Base-by-base conservation (phyloP, 2,113 vertebrate species). In the Anhinga anhinga region DNA sequence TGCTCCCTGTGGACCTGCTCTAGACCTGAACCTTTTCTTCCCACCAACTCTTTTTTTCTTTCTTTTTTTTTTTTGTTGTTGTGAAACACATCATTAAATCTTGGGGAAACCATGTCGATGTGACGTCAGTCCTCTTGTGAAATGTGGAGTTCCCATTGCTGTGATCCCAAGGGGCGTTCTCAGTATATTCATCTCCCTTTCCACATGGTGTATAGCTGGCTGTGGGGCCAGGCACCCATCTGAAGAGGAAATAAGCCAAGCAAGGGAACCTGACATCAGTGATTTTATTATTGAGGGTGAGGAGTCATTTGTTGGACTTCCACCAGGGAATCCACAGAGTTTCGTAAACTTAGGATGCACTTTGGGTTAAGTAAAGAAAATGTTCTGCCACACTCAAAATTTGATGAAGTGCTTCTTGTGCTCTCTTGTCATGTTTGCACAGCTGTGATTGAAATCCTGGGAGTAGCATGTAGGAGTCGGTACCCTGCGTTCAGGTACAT, bases 81-180 rank as follows among this genome's bases (percentile, higher is more conserved):
- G 50, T 1, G 9, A 91, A 96, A 93, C 30, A 42, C 67, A 18
- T 81, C 13, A 34, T 87, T 95, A 95, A 83, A 89, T 85, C 92
- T 88, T 84, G 59, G 85, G 82, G 79, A 93, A 97, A 90, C 56
- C 8, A 0, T 45, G 85, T 42, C 0, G 5, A 23, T 55, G 29
- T 97, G 97, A 98, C 74, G 56, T 98, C 61, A 58, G 8, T 80
- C 42, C 58, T 86, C 32, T 74, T 38, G 61, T 83, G 93, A 66
- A 96, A 88, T 32, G 15, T 17, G 79, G 44, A 61, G 11, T 93
- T 98, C 66, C 90, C 62, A n/a, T 7, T 72, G 67, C 83, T 45
- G 66, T 58, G 84, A 65, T 80, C 81, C 61, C 29, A 8, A 86
- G 70, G 88, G 79, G 17, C 13, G 2, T 83, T 87, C 61, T 55